phyloP scores from a whole-genome alignment of 2,113 vertebrate species.

The Psittacus erithacus region DNA sequence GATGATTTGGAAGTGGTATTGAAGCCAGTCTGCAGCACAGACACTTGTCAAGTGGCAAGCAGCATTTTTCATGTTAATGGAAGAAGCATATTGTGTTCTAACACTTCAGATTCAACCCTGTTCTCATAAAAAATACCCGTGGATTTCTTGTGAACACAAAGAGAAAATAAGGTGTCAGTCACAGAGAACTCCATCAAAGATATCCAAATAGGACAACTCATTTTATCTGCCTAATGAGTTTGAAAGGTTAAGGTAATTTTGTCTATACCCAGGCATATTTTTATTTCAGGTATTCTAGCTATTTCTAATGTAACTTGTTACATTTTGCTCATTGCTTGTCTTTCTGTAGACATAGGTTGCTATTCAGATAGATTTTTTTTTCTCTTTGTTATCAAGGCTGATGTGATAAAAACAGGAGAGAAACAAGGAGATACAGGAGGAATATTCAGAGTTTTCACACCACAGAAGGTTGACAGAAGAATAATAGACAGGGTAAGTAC shows the following conservation, averaged over 20 bases:
- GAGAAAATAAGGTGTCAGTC: not conserved
- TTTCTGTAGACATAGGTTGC: not conserved
- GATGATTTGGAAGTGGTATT: not conserved
- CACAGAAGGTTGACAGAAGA: not conserved
- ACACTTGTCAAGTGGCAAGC: not conserved
- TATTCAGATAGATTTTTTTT: not conserved
- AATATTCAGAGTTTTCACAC: not conserved
- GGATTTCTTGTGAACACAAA: not conserved
- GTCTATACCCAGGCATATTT: not conserved
- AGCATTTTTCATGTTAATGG: not conserved
- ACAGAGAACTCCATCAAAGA: not conserved
- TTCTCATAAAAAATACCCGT: not conserved
- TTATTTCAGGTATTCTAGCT: not conserved
- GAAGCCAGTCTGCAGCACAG: not conserved
- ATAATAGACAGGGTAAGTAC: not conserved
- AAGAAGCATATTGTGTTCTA: not conserved
- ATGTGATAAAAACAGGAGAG: not conserved
- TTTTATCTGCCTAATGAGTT: not conserved
- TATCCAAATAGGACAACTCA: not conserved
- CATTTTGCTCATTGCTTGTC: not conserved
- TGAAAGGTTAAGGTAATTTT: not conserved
- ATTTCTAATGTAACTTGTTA: not conserved
- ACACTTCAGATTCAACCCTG: not conserved
- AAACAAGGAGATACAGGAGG: not conserved
- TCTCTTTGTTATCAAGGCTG: not conserved